Evolutionary conservation across 2,113 vertebrate species (phyloP).

Genomic region (Anhinga rufa): DNA sequence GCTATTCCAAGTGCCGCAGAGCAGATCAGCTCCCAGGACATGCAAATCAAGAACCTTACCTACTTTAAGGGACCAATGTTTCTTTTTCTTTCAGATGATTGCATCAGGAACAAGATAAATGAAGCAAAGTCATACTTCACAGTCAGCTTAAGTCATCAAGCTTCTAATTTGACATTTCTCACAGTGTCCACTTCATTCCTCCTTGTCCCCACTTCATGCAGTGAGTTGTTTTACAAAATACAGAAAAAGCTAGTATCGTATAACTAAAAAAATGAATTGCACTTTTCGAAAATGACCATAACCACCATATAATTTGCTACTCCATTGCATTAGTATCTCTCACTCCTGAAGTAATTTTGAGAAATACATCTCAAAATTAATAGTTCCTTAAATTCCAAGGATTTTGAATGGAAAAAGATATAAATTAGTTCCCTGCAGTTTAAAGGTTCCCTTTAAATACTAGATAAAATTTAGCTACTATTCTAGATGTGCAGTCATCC

Average conservation of each 20-base stretch:
- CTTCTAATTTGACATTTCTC: not conserved
- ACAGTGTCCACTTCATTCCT: not conserved
- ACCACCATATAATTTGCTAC: not conserved
- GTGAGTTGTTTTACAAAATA: not conserved
- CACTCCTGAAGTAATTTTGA: not conserved
- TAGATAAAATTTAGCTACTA: not conserved
- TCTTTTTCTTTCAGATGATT: not conserved
- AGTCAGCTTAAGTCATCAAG: not conserved
- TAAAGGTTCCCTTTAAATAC: not conserved
- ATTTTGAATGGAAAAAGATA: not conserved
- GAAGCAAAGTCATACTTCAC: not conserved
- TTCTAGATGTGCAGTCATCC: not conserved
- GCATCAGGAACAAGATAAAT: not conserved
- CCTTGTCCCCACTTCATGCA: not conserved
- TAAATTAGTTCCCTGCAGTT: not conserved
- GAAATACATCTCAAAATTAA: not conserved
- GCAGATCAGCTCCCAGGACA: not conserved
- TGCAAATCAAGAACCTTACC: not conserved
- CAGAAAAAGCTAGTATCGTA: not conserved
- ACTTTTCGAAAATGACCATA: not conserved
- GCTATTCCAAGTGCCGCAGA: fast-evolving
- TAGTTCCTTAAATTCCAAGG: not conserved
- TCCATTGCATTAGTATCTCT: not conserved
- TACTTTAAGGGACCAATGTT: not conserved
- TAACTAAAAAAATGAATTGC: not conserved